Evolutionary conservation across 2,113 vertebrate genomes (phyloP).

Genomic region (Castor canadensis): DNA sequence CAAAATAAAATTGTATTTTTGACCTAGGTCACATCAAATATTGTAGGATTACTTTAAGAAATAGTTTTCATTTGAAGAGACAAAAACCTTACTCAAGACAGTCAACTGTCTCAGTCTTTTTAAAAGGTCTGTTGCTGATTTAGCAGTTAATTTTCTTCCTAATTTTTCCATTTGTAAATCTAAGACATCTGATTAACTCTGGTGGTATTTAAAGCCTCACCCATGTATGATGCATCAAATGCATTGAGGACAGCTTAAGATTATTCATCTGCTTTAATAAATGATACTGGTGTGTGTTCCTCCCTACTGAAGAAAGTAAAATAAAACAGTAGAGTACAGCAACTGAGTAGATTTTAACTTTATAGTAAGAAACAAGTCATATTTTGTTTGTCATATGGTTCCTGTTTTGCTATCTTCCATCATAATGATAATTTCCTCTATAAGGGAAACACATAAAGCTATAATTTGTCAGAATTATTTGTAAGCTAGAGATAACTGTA

Average conservation of each 20-base stretch:
- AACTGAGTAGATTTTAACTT: neutral
- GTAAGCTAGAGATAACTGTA: neutral
- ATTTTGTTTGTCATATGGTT: neutral
- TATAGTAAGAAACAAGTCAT: neutral
- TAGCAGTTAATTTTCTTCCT: conserved; percentile 87
- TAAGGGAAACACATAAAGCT: neutral
- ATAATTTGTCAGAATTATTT: neutral
- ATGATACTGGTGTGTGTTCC: conserved; percentile 44
- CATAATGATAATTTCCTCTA: neutral
- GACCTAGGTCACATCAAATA: conserved; percentile 76
- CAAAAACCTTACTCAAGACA: conserved; percentile 85
- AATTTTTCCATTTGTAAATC: conserved; percentile 85
- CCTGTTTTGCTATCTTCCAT: neutral
- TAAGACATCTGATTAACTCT: conserved; percentile 84
- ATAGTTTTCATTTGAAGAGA: conserved; percentile 81
- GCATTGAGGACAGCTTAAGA: conserved; percentile 70
- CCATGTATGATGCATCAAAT: conserved; percentile 79
- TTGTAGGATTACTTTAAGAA: conserved; percentile 77
- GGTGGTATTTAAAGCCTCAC: conserved; percentile 80
- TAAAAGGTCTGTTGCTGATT: conserved; percentile 85
- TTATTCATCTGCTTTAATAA: conserved; percentile 68
- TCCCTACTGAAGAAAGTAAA: neutral
- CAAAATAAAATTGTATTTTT: no score
- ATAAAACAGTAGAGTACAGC: neutral
- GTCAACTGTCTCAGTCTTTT: conserved; percentile 82